Evolutionary conservation across 2,113 vertebrate species (phyloP).

Genomic region (Ciconia stormi): DNA sequence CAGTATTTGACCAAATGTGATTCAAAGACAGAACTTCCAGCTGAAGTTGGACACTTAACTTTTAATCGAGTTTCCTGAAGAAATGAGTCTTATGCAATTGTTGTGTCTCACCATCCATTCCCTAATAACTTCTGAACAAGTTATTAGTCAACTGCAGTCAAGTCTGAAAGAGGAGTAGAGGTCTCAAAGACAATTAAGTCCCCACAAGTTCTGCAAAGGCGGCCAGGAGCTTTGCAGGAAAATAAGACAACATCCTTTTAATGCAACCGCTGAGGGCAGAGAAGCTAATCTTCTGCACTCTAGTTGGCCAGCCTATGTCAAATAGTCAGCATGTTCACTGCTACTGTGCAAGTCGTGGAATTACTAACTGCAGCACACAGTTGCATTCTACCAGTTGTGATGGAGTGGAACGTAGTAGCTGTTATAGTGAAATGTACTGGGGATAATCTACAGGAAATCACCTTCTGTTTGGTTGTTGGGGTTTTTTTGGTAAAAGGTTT

Average conservation of each 20-base stretch:
- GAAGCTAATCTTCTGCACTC: background rate
- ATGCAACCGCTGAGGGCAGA: background rate
- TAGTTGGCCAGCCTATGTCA: background rate
- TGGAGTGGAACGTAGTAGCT: background rate
- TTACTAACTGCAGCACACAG: background rate
- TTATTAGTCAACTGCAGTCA: conserved; percentile 12
- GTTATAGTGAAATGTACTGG: background rate
- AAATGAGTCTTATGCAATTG: background rate
- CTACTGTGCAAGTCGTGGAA: background rate
- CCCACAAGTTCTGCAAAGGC: background rate
- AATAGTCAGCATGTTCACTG: fast-evolving
- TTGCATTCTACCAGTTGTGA: background rate
- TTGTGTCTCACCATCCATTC: conserved; percentile 3
- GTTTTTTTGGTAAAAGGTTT: background rate
- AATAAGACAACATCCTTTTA: background rate
- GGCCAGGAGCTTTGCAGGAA: background rate
- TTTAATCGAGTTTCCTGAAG: background rate
- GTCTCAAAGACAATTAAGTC: background rate
- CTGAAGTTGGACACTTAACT: background rate
- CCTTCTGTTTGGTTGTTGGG: background rate
- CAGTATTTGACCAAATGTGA: background rate
- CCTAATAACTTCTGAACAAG: conserved; percentile 43
- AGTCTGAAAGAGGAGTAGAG: conserved; percentile 28
- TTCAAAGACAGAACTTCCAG: background rate
- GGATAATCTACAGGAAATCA: background rate